These are phyloP conservation scores for Chromoteleia sp. DNA, from an alignment of 2,888 invertebrate species.

Conservation along the genomic window DNA sequence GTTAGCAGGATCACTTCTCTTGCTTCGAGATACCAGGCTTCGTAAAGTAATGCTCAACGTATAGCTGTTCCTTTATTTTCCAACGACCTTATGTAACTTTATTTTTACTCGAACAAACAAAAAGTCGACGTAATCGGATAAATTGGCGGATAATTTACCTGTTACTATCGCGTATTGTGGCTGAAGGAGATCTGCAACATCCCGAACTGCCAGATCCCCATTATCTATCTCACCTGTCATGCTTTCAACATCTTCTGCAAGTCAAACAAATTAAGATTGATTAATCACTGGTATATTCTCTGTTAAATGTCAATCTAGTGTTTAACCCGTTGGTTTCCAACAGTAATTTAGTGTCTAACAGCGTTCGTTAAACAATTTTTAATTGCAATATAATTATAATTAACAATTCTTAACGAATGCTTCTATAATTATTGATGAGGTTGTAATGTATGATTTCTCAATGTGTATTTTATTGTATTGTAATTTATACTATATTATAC, in stretches of 20 bases:
- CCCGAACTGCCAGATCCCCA: conserved; percentile 89
- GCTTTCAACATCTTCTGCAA: conserved; percentile 85
- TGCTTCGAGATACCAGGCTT: no score
- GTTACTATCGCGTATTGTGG: conserved; percentile 96
- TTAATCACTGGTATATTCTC: conserved; percentile 12
- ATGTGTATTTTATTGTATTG: no score
- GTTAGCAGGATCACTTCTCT: no score
- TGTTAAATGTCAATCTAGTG: not conserved
- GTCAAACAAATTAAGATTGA: conserved; percentile 46
- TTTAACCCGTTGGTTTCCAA: not conserved
- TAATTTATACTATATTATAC: no score
- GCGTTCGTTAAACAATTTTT: no score
- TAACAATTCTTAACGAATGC: no score
- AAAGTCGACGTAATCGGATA: conserved; percentile 31
- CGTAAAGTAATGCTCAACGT: no score
- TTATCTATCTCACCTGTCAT: conserved; percentile 86
- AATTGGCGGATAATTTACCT: conserved; percentile 84
- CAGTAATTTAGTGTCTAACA: not conserved
- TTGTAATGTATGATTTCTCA: no score
- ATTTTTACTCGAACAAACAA: conserved; percentile 11
- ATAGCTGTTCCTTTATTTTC: not conserved
- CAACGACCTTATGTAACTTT: conserved; percentile 13
- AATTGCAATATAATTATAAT: no score
- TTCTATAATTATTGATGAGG: no score
- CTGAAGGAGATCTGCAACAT: conserved; percentile 94